Evolutionary conservation across 1,140 invertebrate species (phyloP).

Genomic region (Leguminivora glycinivorella): DNA sequence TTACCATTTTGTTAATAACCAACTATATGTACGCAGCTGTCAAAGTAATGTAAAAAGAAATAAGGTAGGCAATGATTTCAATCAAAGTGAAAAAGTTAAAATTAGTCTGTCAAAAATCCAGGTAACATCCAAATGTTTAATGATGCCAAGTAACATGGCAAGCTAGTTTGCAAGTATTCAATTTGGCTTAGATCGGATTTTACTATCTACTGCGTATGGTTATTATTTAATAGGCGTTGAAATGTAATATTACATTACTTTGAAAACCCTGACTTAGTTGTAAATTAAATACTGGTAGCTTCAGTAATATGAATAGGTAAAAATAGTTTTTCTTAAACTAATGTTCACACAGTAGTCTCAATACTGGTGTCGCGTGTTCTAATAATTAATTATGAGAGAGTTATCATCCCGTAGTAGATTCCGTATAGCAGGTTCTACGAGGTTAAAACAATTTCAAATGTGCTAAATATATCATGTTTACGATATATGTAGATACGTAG

Average conservation of each 20-base stretch:
- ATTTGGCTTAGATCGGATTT: background rate
- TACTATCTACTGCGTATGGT: background rate
- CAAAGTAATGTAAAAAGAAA: conserved; percentile 19
- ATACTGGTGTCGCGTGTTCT: no score
- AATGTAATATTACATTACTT: background rate
- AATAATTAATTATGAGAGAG: no score
- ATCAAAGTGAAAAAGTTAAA: conserved; percentile 1
- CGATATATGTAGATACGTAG: no score
- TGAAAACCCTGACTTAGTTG: no score
- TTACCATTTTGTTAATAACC: conserved; percentile 31
- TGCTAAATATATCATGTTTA: no score
- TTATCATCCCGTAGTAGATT: no score
- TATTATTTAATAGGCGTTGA: background rate
- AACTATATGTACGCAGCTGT: conserved; percentile 11
- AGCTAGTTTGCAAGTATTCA: conserved; percentile 14
- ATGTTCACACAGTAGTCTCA: no score
- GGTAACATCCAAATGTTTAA: background rate
- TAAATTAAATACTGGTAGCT: no score
- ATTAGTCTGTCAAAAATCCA: conserved; percentile 14
- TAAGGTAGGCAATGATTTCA: conserved; percentile 19
- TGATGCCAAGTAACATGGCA: background rate
- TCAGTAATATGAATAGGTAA: no score
- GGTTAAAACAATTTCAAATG: no score
- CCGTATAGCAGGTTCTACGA: no score
- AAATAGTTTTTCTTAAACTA: no score